phyloP scores from a whole-genome alignment of 2,888 invertebrate species.

The Hanleya hanleyi region DNA sequence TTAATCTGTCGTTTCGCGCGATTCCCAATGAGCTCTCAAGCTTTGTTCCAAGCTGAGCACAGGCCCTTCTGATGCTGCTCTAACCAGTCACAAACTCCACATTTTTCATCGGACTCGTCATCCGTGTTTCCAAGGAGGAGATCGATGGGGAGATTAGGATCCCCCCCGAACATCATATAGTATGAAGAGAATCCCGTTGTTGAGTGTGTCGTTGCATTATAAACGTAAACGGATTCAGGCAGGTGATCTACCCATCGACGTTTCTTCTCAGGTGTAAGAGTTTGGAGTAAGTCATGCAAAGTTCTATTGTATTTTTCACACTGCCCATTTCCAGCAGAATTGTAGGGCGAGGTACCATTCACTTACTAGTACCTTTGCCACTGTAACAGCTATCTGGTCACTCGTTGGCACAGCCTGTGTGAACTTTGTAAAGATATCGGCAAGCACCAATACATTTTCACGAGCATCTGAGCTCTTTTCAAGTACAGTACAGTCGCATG shows the following conservation, averaged over 20 bases:
- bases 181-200: conserved; percentile 15
- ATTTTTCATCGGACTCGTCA: not conserved
- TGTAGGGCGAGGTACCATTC: conserved; percentile 34
- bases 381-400: conserved; percentile 23
- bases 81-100: not conserved
- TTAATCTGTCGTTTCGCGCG: not conserved
- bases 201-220: conserved; percentile 23
- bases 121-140: conserved; percentile 12
- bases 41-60: not conserved
- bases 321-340: conserved; percentile 31
- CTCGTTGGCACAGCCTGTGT: conserved; percentile 18
- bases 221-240: conserved; percentile 24
- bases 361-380: conserved; percentile 21
- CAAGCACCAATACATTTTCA: conserved; percentile 23
- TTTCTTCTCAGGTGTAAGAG: conserved; percentile 32
- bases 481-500: not conserved
- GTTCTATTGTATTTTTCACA: conserved; percentile 33
- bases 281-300: conserved; percentile 32
- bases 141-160: conserved; percentile 23
- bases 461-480: conserved; percentile 9
- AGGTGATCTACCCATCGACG: conserved; percentile 32
- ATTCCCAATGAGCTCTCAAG: not conserved
- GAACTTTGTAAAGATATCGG: conserved; percentile 27
- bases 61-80: not conserved
- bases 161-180: conserved; percentile 20